Evolutionary conservation across 1,140 invertebrate genomes (phyloP).

Genomic region (Potamilus streckersoni): DNA sequence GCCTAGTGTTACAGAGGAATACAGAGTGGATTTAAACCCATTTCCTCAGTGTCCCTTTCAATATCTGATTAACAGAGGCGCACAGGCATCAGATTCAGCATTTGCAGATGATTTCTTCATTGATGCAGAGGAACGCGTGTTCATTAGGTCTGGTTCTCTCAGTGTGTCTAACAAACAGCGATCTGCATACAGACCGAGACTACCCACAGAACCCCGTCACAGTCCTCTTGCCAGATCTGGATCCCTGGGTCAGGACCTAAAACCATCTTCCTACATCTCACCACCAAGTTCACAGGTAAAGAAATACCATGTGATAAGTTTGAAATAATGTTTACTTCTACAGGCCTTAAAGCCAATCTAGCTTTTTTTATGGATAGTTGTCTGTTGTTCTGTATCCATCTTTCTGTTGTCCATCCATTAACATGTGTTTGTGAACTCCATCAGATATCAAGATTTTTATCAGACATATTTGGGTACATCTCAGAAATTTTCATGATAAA

Average conservation of each 20-base stretch:
- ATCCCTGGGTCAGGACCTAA: conserved; percentile 57
- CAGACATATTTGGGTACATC: too few species aligned
- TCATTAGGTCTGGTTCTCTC: conserved; percentile 60
- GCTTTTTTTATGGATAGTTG: too few species aligned
- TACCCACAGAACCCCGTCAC: conserved; percentile 60
- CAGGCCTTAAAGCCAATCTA: too few species aligned
- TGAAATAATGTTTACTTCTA: too few species aligned
- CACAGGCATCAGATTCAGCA: conserved; percentile 61
- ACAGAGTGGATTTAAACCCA: conserved; percentile 54
- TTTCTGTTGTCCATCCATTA: too few species aligned
- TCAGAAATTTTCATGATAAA: too few species aligned
- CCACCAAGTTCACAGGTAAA: conserved; percentile 43
- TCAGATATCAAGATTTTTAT: too few species aligned
- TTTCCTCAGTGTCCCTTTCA: conserved; percentile 64
- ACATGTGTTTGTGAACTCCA: too few species aligned
- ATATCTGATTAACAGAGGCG: conserved; percentile 58
- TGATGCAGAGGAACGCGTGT: conserved; percentile 59
- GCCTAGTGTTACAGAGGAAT: conserved; percentile 61
- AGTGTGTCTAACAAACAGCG: conserved; percentile 41
- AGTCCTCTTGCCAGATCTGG: conserved; percentile 62
- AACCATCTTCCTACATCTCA: conserved; percentile 50
- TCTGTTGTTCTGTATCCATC: too few species aligned
- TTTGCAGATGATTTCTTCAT: conserved; percentile 66
- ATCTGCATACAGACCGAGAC: conserved; percentile 48
- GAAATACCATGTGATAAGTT: neutral